Percentiles rank a stretch among this genome's conserved stretches.
These are phyloP conservation scores for Sterrhoptilus dennistouni DNA, from an alignment of 2,113 vertebrate genomes.

Conservation along the genomic window DNA sequence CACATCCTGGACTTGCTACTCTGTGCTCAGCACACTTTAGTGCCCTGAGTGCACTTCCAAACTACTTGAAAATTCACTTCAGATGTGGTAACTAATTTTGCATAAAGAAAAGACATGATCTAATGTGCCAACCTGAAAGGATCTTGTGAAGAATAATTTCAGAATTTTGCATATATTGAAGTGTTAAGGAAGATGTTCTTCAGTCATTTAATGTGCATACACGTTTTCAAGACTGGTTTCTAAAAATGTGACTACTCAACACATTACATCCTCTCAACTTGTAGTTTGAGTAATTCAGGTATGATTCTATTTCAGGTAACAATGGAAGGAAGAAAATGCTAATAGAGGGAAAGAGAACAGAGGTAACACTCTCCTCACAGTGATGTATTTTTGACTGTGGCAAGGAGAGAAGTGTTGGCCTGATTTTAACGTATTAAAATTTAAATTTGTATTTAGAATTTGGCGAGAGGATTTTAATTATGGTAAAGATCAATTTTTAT, in stretches of 20 bases:
- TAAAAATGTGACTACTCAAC: conserved; percentile 30
- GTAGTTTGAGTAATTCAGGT: neutral
- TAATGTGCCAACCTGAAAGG: conserved; percentile 6
- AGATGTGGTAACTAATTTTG: neutral
- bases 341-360: neutral
- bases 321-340: neutral
- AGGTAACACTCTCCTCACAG: neutral
- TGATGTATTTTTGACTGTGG: neutral
- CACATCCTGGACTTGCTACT: neutral
- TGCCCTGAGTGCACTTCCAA: neutral
- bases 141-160: conserved; percentile 34
- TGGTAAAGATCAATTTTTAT: neutral
- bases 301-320: neutral
- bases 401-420: neutral
- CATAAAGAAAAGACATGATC: conserved; percentile 7
- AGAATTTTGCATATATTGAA: neutral
- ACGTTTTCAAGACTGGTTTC: neutral
- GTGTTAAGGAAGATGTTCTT: neutral
- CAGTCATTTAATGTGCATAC: neutral
- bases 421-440: neutral
- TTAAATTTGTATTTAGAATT: neutral
- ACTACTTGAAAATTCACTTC: neutral
- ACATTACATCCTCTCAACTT: neutral
- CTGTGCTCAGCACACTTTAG: neutral
- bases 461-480: neutral